A percentile compares a stretch with the other conserved stretches of the same genome.
These are phyloP conservation scores for Athalia cordata DNA, from an alignment of 2,888 invertebrate species.

Conservation along the genomic window DNA sequence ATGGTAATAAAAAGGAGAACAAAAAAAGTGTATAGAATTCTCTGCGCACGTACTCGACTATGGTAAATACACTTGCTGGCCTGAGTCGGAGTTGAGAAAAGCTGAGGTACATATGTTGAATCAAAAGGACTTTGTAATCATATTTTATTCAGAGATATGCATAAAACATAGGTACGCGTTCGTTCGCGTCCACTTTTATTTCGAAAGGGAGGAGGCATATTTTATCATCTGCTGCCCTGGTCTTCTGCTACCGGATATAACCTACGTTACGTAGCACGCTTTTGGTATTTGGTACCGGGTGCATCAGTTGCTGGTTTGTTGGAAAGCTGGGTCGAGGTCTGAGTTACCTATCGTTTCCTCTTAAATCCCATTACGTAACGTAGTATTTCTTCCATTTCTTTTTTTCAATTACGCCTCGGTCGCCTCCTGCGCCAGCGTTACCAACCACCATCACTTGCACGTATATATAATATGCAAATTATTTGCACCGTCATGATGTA, in stretches of 20 bases:
- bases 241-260: constrained; percentile 27
- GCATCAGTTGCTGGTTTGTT: constrained; percentile 37
- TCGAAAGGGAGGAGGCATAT: constrained; percentile 55
- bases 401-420: constrained; percentile 36
- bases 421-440: constrained; percentile 10
- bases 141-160: constrained; percentile 66
- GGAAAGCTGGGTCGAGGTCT: constrained; percentile 18
- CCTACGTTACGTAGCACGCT: constrained; percentile 4
- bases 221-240: constrained; percentile 48
- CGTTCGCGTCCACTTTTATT: constrained; percentile 58
- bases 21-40: neutral
- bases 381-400: neutral
- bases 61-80: constrained; percentile 40
- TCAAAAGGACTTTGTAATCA: constrained; percentile 65
- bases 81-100: constrained; percentile 49
- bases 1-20: neutral
- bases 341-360: constrained; percentile 35
- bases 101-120: constrained; percentile 59
- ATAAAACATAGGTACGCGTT: constrained; percentile 62
- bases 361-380: constrained; percentile 42
- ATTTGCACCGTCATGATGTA: constrained; percentile 25
- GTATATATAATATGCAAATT: constrained; percentile 37
- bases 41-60: constrained; percentile 6
- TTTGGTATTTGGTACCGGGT: constrained; percentile 31
- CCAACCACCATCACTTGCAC: no score